Percentiles rank a stretch among this genome's conserved stretches.
Conservation (phyloP, 1,140 invertebrate genomes). For the Agrilus planipennis region DNA sequence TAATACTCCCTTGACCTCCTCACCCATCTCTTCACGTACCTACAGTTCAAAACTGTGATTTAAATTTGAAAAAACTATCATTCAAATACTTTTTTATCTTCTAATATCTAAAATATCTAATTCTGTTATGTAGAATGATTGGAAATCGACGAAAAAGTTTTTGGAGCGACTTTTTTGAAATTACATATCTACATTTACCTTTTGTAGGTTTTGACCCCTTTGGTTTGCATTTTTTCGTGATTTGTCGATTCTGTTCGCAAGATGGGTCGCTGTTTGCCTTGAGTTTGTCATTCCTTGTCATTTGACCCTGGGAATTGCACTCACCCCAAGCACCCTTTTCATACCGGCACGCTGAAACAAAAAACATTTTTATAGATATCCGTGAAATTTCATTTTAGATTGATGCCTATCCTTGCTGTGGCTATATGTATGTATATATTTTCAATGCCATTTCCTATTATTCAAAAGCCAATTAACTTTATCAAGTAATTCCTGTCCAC, state of each 20-base stretch:
- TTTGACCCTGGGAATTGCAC: constrained; percentile 53
- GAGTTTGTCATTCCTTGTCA: constrained; percentile 57
- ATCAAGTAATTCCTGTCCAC: too few relatives aligned
- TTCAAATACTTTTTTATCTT: not conserved
- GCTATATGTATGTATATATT: too few relatives aligned
- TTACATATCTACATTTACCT: constrained; percentile 34
- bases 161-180: not conserved
- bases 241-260: constrained; percentile 56
- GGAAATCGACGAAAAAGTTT: not conserved
- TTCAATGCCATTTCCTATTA: too few relatives aligned
- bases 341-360: constrained; percentile 56
- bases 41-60: not conserved
- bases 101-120: too few relatives aligned
- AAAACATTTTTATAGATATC: too few relatives aligned
- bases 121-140: too few relatives aligned
- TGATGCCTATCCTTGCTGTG: too few relatives aligned
- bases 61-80: not conserved
- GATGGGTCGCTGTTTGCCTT: constrained; percentile 61
- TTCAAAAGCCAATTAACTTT: too few relatives aligned
- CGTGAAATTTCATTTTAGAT: too few relatives aligned
- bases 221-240: constrained; percentile 65
- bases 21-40: not conserved
- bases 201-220: constrained; percentile 49
- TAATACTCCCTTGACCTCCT: too few relatives aligned
- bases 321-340: constrained; percentile 63